These are phyloP conservation scores for Danio kyathit DNA, from an alignment of 2,797 vertebrate species.

Conservation along the genomic window DNA sequence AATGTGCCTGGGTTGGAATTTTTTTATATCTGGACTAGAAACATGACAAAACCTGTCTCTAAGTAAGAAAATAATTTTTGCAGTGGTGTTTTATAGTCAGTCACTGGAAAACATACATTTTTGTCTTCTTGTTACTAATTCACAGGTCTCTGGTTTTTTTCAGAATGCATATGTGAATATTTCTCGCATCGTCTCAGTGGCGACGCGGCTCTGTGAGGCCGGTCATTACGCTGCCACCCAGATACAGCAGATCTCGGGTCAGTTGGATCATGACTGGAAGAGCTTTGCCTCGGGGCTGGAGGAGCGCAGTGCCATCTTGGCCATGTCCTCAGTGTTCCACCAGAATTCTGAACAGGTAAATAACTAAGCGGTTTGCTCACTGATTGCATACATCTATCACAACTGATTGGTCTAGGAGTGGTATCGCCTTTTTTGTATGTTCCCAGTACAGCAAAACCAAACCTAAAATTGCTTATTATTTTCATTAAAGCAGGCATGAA, in stretches of 20 bases:
- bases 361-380: not conserved
- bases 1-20: too few relatives aligned
- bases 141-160: not conserved
- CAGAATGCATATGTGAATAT: conserved; percentile 98
- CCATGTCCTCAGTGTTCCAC: conserved; percentile 96
- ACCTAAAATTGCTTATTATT: too few relatives aligned
- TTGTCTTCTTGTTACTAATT: too few relatives aligned
- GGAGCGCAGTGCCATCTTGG: conserved; percentile 92
- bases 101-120: too few relatives aligned
- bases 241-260: conserved; percentile 91
- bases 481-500: too few relatives aligned
- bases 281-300: conserved; percentile 91
- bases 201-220: conserved; percentile 88
- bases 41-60: too few relatives aligned
- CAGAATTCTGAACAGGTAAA: conserved; percentile 96
- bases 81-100: too few relatives aligned
- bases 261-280: conserved; percentile 97
- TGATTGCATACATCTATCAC: not conserved
- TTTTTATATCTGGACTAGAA: too few relatives aligned
- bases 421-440: too few relatives aligned
- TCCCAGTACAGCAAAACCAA: too few relatives aligned
- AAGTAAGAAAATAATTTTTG: too few relatives aligned
- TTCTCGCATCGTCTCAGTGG: conserved; percentile 96
- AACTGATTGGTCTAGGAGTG: not conserved
- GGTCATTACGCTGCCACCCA: conserved; percentile 95